Percentiles rank a stretch among this genome's conserved stretches.
phyloP scores from a whole-genome alignment of 2,888 invertebrate genomes.

The Disparrhopalites patrizii region DNA sequence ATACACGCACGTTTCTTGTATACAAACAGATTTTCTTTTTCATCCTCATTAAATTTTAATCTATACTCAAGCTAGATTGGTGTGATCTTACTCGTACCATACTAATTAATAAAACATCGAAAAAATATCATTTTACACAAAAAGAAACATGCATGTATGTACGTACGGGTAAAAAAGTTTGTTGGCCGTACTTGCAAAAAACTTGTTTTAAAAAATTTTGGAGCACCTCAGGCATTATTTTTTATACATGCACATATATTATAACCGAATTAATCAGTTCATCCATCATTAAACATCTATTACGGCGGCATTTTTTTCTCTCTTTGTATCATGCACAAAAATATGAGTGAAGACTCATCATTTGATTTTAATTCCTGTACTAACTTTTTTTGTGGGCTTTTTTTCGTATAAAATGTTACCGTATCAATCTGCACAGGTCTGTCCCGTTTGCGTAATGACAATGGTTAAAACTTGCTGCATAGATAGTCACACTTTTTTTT shows the following conservation, averaged over 20 bases:
- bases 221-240: slow-evolving; percentile 7
- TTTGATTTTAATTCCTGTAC: too few species aligned
- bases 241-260: not conserved
- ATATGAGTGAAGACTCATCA: too few species aligned
- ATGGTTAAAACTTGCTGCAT: too few species aligned
- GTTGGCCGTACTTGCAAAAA: too few species aligned
- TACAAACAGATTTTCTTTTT: not conserved
- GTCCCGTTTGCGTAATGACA: too few species aligned
- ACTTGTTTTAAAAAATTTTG: slow-evolving; percentile 2
- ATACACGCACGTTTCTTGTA: too few species aligned
- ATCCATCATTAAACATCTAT: not conserved
- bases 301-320: not conserved
- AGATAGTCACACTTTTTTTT: too few species aligned
- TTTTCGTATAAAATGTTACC: too few species aligned
- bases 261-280: not conserved
- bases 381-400: too few species aligned
- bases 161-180: not conserved
- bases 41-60: not conserved
- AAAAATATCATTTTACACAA: not conserved
- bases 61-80: not conserved
- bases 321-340: too few species aligned
- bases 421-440: too few species aligned
- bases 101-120: not conserved
- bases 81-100: not conserved
- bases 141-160: slow-evolving; percentile 5